Percentiles rank a stretch among this genome's conserved stretches.
Evolutionary conservation across 2,113 vertebrate genomes (phyloP).

Genomic region (Onychorhynchus coronatus): DNA sequence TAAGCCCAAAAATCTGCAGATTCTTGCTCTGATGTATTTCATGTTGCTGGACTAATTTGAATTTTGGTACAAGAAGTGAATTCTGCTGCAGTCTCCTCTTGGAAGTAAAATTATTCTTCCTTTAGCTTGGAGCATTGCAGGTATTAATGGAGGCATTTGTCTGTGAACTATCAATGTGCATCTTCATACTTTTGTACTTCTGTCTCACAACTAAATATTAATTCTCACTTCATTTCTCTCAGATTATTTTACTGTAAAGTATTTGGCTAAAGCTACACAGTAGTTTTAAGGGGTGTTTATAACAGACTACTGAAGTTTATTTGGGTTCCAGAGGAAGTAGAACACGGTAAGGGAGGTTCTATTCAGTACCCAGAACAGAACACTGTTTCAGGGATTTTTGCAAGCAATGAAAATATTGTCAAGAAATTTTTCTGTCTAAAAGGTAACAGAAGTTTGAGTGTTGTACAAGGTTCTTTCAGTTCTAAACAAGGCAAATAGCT

Average conservation of each 20-base stretch:
- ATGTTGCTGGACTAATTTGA: background rate
- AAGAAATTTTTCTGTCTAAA: background rate
- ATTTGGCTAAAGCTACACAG: background rate
- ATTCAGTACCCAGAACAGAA: background rate
- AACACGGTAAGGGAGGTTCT: background rate
- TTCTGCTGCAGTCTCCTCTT: background rate
- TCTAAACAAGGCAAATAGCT: slow-evolving; percentile 39
- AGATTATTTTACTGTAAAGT: background rate
- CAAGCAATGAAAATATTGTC: background rate
- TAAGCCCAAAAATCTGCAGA: background rate
- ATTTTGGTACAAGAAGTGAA: background rate
- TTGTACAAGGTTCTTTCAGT: background rate
- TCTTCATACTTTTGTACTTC: background rate
- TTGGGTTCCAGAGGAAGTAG: background rate
- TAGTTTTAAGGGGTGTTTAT: background rate
- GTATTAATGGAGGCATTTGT: background rate
- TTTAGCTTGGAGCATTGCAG: background rate
- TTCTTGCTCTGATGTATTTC: background rate
- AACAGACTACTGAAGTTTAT: background rate
- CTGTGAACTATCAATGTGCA: background rate
- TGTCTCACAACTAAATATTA: background rate
- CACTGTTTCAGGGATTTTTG: background rate
- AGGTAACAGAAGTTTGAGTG: background rate
- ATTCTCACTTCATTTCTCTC: background rate
- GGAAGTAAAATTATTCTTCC: background rate